phyloP scores from a whole-genome alignment of 2,113 vertebrate genomes.

The Peromyscus maniculatus region DNA sequence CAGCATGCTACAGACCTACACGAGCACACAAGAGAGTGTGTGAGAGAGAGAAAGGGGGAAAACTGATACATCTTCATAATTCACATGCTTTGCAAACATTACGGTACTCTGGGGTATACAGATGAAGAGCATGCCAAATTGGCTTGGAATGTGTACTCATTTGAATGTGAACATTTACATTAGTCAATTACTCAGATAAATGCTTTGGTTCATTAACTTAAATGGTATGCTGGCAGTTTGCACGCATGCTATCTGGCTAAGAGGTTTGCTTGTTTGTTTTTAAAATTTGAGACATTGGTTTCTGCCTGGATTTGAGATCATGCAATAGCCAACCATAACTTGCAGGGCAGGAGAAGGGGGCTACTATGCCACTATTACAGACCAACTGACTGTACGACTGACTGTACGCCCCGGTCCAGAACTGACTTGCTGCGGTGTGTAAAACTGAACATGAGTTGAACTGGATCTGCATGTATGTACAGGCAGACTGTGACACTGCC shows the following conservation, averaged over 20 bases:
- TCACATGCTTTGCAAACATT: background rate
- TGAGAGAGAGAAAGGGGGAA: background rate
- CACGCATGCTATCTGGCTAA: constrained; percentile 50
- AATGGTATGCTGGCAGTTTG: constrained; percentile 59
- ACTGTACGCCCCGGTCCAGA: rapidly evolving
- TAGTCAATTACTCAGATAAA: constrained; percentile 60
- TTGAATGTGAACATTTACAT: background rate
- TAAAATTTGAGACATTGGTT: background rate
- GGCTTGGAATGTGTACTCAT: constrained; percentile 45
- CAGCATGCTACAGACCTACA: background rate
- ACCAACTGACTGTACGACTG: background rate
- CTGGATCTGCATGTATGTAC: rapidly evolving
- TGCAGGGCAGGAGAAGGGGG: background rate
- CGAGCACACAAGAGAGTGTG: rapidly evolving
- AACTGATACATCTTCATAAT: background rate
- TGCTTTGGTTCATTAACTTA: background rate
- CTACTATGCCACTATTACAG: too few species aligned
- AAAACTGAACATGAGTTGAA: background rate
- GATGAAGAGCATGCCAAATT: background rate
- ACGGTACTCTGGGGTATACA: background rate
- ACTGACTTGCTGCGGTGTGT: rapidly evolving
- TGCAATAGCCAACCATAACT: background rate
- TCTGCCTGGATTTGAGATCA: constrained; percentile 14
- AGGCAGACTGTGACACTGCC: rapidly evolving
- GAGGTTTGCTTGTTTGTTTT: constrained; percentile 45